These are phyloP conservation scores for Adrianichthys oophorus DNA, from an alignment of 2,797 vertebrate genomes.

Conservation along the genomic window DNA sequence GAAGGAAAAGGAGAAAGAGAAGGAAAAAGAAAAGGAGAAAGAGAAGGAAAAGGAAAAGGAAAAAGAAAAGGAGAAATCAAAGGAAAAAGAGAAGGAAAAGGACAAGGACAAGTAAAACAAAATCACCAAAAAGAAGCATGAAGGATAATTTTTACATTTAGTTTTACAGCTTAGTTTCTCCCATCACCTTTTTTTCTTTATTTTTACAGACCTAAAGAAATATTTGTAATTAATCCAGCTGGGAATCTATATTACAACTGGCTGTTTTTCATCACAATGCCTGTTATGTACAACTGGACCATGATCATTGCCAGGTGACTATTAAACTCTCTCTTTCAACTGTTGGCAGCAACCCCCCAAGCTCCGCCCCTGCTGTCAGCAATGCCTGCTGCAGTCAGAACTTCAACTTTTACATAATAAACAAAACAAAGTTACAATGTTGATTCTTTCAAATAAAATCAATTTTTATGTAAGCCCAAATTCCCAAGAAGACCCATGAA, in stretches of 20 bases:
- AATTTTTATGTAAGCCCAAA: no score
- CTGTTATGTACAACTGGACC: conserved; percentile 99
- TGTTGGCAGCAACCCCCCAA: no score
- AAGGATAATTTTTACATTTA: background rate
- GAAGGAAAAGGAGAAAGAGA: conserved; percentile 51
- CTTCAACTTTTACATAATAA: no score
- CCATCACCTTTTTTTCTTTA: conserved; percentile 1
- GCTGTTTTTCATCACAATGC: conserved; percentile 91
- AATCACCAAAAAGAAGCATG: background rate
- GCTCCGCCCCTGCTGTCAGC: no score
- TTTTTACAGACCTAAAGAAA: conserved; percentile 74
- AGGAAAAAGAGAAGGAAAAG: conserved; percentile 55
- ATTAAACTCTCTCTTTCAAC: no score
- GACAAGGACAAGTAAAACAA: conserved; percentile 51
- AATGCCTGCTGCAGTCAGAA: no score
- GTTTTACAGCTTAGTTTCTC: background rate
- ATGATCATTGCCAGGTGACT: conserved; percentile 92
- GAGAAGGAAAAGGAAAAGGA: conserved; percentile 68
- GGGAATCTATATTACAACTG: conserved; percentile 92
- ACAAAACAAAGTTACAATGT: no score
- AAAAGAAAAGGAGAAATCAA: conserved; percentile 69
- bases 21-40: conserved; percentile 66
- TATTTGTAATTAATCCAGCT: conserved; percentile 88
- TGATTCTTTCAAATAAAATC: no score
- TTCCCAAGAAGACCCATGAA: no score